Percentiles rank a stretch among this genome's conserved stretches.
Evolutionary conservation across 2,113 vertebrate genomes (phyloP).

Genomic region (Phyllostomus discolor): DNA sequence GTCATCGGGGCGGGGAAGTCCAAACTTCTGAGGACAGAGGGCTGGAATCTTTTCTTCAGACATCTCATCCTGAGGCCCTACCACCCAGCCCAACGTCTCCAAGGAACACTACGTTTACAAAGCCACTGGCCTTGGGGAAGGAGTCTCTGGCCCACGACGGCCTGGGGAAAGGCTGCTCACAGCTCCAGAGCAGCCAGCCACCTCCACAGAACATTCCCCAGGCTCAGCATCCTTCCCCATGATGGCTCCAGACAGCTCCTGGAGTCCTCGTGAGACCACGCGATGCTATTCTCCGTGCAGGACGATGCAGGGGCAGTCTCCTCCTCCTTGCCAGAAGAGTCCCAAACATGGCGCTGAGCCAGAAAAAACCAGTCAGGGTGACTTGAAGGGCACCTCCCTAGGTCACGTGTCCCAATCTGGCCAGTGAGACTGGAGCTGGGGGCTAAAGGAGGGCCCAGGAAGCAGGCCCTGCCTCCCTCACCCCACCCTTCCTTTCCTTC

Average conservation of each 20-base stretch:
- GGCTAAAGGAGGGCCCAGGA: neutral
- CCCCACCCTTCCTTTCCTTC: neutral
- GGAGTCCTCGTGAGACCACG: no score
- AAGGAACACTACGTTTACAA: neutral
- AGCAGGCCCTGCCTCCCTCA: neutral
- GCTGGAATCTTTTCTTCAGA: neutral
- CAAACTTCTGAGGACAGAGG: neutral
- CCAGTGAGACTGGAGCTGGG: neutral
- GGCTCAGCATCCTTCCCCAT: neutral
- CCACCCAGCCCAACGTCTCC: neutral
- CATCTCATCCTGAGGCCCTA: neutral
- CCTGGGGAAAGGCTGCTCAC: neutral
- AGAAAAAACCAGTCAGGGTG: neutral
- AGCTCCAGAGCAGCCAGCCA: neutral
- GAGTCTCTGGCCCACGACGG: neutral
- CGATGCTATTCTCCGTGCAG: no score
- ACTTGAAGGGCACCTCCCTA: neutral
- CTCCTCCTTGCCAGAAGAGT: neutral
- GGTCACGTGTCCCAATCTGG: fast-evolving
- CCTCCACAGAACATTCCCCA: neutral
- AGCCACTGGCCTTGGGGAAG: neutral
- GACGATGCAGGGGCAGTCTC: neutral
- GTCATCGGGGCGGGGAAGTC: neutral
- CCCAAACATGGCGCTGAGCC: neutral
- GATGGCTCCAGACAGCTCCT: neutral